Evolutionary conservation across 2,113 vertebrate genomes (phyloP), one percentile per base, ranked within the genome.

Genomic region (rat (Rattus norvegicus)): DNA sequence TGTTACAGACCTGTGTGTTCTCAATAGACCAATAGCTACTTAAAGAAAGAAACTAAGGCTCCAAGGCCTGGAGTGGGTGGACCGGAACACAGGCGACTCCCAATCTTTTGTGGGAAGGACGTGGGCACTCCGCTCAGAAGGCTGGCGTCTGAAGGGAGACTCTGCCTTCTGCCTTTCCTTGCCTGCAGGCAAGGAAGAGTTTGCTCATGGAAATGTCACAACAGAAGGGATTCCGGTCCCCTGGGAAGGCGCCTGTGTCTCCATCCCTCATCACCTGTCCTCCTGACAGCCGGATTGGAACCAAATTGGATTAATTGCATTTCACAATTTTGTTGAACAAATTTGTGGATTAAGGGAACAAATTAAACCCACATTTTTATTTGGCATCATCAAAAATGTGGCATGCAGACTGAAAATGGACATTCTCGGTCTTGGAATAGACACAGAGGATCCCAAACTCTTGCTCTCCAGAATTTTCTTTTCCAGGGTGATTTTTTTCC

Each of bases 281-380:
- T 95, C 63, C 69, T 96, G 94, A 97, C 96, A 97, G 85, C 91
- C 90, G 67, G 86, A 81, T 93, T 95, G 49, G 95, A 87, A 95
- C 93, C 87, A 96, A 97, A 97, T 95, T 96, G 76, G 93, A 97
- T 97, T 97, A 96, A 95, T 56, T 94, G 65, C 94, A 91, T 98
- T 97, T 97, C 96, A 95, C 93, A 97, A 98, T 97, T 96, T 93
- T 94, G 95, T 95, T 93, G 87, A 97, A 97, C 98, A 97, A 94
- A 97, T 98, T 91, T 97, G 90, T 97, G 96, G 84, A 97, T 97
- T 97, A 96, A 98, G 92, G 76, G 90, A 94, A 79, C 96, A 98
- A 96, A 97, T 97, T 75, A 97, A 97, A 95, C 49, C 92, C 97
- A 97, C 83, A 92, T 97, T 97, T 98, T 96, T 94, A 96, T 95